phyloP scores from a whole-genome alignment of 2,113 vertebrate genomes.

The Mystacornis crossleyi region DNA sequence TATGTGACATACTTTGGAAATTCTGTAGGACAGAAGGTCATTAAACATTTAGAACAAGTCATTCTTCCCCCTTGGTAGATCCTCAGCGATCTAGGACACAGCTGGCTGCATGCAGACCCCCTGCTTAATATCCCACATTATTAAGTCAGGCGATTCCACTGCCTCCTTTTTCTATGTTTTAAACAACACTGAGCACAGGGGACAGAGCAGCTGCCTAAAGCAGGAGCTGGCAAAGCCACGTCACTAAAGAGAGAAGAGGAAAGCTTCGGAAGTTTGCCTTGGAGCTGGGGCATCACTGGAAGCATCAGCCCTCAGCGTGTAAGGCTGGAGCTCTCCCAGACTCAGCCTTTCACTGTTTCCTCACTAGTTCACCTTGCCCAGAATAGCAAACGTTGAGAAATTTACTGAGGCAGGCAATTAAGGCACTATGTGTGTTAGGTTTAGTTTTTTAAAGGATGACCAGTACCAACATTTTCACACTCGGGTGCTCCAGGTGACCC shows the following conservation, averaged over 20 bases:
- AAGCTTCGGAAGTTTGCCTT: background rate
- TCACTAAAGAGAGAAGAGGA: background rate
- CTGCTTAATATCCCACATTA: background rate
- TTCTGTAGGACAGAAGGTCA: constrained; percentile 15
- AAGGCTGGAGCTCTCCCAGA: background rate
- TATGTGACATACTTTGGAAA: constrained; percentile 21
- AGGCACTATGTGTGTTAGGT: background rate
- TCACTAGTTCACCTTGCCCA: background rate
- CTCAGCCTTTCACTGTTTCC: background rate
- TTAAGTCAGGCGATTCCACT: background rate
- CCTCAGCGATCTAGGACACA: constrained; percentile 6
- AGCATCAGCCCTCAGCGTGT: background rate
- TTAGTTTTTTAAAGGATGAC: background rate
- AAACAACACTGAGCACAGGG: background rate
- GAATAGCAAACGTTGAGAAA: background rate
- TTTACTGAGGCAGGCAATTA: background rate
- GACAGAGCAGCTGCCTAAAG: background rate
- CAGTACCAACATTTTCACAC: background rate
- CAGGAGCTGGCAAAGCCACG: background rate
- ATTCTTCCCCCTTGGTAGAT: background rate
- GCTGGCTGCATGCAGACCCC: background rate
- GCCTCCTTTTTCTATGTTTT: background rate
- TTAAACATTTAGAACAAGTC: constrained; percentile 21
- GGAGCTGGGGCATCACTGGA: background rate
- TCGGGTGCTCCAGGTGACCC: background rate